Base-by-base conservation (phyloP, 1,140 invertebrate genomes). In the Charaxes varanes region DNA sequence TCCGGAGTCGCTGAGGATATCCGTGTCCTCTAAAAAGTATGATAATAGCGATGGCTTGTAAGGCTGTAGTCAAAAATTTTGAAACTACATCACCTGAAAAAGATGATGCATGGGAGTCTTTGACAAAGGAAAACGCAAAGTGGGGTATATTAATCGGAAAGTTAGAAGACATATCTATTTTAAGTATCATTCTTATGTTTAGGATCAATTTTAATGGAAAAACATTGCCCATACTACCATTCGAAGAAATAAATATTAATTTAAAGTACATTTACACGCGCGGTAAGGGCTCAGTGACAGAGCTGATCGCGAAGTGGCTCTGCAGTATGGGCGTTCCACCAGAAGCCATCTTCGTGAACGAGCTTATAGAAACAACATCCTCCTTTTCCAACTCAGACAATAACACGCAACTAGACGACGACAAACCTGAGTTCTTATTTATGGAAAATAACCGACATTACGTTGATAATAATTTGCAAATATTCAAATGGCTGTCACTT, bases 111-210 rank as follows among this genome's bases (percentile, higher is more conserved):
- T 97, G 92, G 93, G 95, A 97, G 77, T 90, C 90, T 40, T 86
- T 97, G 10, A 93, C 93, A 7, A 88, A 92, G 44, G 95, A 97
- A 65, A 89, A 91, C 52, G 92, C 94, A 40, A 89, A 93, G 64
- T 97, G 96, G 92, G 92, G 91, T 11, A 71, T 95, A 15, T 77
- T 97, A 4, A 92, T 94, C 11, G 92, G 91, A 42, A 96, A 96
- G 84, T 85, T 97, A 40, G 95, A 97, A 71, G 95, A 97, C 77
- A 88, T 97, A 19, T 88, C 94, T 3, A 86, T 94, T 31, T 77
- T 98, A 3, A 90, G 90, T 55, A 90, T 90, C 21, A 85, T 91
- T 33, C 67, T 92, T 17, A 86, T 88, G 71, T 90, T 85, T 61
- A 86, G 85, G 57, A 70, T 78, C 6, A 58, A 66, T 41, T 65